Base-by-base conservation (phyloP, 2,113 vertebrate species). In the Perccottus glenii region DNA sequence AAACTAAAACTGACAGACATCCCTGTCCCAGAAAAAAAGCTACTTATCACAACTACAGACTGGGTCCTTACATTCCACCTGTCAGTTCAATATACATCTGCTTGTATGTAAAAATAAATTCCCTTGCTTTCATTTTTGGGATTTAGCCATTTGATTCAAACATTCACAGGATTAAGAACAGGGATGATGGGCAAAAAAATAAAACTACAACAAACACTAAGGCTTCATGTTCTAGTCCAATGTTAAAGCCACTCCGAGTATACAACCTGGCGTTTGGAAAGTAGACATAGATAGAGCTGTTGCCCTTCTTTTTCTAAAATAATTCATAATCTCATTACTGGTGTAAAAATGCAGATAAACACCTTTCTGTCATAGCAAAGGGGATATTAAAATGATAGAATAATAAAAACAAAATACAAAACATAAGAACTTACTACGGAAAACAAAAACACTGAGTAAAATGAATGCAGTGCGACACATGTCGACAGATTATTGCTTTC, bases 401-500 rank as follows among this genome's bases (percentile, higher is more conserved):
- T 89, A 84, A 92, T 88, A 89, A 90, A 88, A 91, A 90, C 70
- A 85, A 82, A 84, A 67, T 84, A 87, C 73, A 89, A 92, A 90
- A 90, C 66, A 83, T 78, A 81, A 85, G 81, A 85, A 87, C 77
- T 82, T 69, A 62, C 66, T 60, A 83, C 70, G 19, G 81, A 86
- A 84, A 83, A 85, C 64, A 89, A 88, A 53, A 81, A 84, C 80
- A 75, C 75, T 77, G 80, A 80, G 69, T 69, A 65, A 90, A 86
- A 81, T 10, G 11, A 87, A 89, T 90, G 87, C 78, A 78, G 70
- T 56, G 51, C 48, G 67, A 81, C 85, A 56, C 33, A 4, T 50
- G 75, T 80, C 56, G 70, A 86, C 70, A 90, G 76, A 87, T 94
- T 95, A 95, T 95, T 96, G 94, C 94, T 95, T 94, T 88, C 86